A percentile compares a stretch with the other conserved stretches of the same genome.
Conservation (phyloP, 2,888 invertebrate species). For the Sarcophaga caerulescens region DNA sequence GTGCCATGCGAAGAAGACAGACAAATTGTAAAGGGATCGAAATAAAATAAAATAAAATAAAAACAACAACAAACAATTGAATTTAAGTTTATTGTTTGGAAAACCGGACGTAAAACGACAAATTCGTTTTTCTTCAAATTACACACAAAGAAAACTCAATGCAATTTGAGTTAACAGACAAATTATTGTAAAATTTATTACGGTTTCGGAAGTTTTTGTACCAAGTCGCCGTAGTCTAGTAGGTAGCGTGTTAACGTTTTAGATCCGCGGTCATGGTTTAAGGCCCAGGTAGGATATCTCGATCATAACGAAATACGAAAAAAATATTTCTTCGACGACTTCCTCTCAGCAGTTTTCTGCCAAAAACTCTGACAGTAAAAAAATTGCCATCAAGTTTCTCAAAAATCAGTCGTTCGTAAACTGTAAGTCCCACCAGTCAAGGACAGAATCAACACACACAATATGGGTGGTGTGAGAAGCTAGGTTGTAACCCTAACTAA, state of each 20-base stretch:
- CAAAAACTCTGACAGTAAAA: no score
- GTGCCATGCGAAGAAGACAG: background rate
- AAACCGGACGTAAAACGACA: slow-evolving; percentile 31
- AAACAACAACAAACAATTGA: slow-evolving; percentile 48
- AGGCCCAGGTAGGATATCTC: no score
- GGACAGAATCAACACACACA: no score
- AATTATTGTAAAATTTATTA: background rate
- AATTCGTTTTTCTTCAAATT: slow-evolving; percentile 4
- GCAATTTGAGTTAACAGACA: no score
- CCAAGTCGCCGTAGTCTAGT: background rate
- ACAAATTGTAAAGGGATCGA: slow-evolving; percentile 22
- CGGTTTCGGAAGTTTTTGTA: no score
- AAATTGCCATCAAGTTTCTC: no score
- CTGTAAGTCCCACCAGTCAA: no score
- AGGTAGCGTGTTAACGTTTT: no score
- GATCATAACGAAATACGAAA: no score
- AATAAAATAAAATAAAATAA: background rate
- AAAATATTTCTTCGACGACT: background rate
- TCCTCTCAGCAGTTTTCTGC: background rate
- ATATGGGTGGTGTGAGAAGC: no score
- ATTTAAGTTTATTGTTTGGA: slow-evolving; percentile 40
- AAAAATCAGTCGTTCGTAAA: no score
- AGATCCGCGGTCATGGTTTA: background rate
- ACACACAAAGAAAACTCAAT: slow-evolving; percentile 21
- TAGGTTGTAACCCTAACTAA: no score